Evolutionary conservation across 2,797 vertebrate genomes (phyloP).

Genomic region (Neostethus bicornis): DNA sequence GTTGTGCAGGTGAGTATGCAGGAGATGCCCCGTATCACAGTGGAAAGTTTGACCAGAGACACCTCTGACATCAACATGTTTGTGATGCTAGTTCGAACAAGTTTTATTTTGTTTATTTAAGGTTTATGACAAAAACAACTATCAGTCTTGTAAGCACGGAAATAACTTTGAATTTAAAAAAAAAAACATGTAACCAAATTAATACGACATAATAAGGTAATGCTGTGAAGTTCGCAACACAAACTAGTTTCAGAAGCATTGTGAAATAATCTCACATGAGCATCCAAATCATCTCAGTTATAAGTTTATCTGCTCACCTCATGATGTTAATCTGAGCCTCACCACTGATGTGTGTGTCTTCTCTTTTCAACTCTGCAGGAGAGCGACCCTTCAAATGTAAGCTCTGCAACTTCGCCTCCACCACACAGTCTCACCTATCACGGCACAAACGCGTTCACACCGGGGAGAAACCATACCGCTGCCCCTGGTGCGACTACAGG

Average conservation of each 20-base stretch:
- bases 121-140: background rate
- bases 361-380: conserved; percentile 75
- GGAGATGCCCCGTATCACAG: conserved; percentile 5
- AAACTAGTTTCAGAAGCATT: background rate
- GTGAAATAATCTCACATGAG: background rate
- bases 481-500: conserved; percentile 99
- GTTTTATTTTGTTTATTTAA: background rate
- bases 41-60: conserved; percentile 19
- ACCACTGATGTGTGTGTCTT: conserved; percentile 27
- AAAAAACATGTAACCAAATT: no score
- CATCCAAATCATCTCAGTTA: background rate
- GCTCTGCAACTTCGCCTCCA: conserved; percentile 96
- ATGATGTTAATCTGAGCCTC: conserved; percentile 14
- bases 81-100: background rate
- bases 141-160: no score
- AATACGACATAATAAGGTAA: no score
- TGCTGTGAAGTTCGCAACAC: no score
- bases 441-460: conserved; percentile 97
- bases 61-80: background rate
- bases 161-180: background rate
- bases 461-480: conserved; percentile 97
- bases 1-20: conserved; percentile 21
- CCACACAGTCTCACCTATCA: conserved; percentile 96
- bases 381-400: conserved; percentile 97
- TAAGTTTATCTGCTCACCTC: conserved; percentile 2